Percentiles rank a stretch among this genome's conserved stretches.
These are phyloP conservation scores for Dryadula phaetusa DNA, from an alignment of 2,888 invertebrate species.

Conservation along the genomic window DNA sequence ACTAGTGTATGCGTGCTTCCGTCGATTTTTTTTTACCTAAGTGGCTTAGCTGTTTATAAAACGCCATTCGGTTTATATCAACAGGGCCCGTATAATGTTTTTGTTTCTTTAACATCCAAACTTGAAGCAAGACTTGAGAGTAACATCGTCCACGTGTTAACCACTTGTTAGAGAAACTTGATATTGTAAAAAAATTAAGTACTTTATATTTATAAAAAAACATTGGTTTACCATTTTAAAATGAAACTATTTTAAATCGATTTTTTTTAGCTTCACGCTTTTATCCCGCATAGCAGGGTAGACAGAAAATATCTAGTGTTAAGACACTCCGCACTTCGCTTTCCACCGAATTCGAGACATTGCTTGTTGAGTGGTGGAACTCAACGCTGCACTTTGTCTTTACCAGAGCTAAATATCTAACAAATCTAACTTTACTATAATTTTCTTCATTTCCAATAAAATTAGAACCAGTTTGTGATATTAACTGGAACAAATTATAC, in stretches of 20 bases:
- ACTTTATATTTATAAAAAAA: background rate
- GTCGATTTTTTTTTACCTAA: constrained; percentile 42
- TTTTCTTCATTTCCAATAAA: background rate
- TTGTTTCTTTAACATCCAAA: constrained; percentile 57
- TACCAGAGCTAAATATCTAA: no score
- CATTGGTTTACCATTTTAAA: background rate
- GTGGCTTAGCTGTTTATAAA: constrained; percentile 58
- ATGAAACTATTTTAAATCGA: no score
- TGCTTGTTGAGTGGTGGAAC: no score
- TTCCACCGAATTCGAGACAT: no score
- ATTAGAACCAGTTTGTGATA: constrained; percentile 18
- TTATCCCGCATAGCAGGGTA: no score
- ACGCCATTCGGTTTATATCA: constrained; percentile 52
- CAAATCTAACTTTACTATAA: background rate
- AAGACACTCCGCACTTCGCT: no score
- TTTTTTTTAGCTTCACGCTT: no score
- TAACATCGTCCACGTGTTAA: constrained; percentile 35
- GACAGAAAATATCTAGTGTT: no score
- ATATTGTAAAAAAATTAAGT: background rate
- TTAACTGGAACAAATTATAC: constrained; percentile 35
- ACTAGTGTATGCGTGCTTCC: constrained; percentile 25
- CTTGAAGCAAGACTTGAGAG: constrained; percentile 39
- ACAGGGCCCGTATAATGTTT: constrained; percentile 50
- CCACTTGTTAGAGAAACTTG: constrained; percentile 25
- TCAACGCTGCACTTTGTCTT: no score